Conservation (phyloP, 2,113 vertebrate species). For the Bufo bufo region DNA sequence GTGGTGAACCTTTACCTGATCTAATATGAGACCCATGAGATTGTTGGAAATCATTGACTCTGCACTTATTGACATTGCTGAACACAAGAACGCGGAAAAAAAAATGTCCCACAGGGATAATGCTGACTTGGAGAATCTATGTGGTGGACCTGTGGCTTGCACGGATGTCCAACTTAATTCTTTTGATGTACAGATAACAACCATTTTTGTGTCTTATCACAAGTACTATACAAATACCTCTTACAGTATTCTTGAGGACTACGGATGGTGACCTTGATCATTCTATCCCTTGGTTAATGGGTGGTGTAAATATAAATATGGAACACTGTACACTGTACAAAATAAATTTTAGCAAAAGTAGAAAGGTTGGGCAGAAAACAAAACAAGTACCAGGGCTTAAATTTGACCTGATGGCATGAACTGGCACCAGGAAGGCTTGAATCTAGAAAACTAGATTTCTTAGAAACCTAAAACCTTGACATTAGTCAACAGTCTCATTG, state of each 20-base stretch:
- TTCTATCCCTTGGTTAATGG: too few relatives aligned
- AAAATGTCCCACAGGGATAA: slow-evolving; percentile 63
- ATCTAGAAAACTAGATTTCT: too few relatives aligned
- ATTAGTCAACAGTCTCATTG: too few relatives aligned
- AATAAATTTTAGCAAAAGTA: too few relatives aligned
- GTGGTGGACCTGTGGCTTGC: slow-evolving; percentile 35
- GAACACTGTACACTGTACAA: too few relatives aligned
- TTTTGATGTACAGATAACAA: background rate
- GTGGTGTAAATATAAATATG: too few relatives aligned
- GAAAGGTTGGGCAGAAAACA: too few relatives aligned
- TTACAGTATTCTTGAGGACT: background rate
- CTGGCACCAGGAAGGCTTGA: too few relatives aligned
- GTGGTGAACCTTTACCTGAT: slow-evolving; percentile 72
- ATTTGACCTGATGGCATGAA: too few relatives aligned
- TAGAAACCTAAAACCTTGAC: too few relatives aligned
- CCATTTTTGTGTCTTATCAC: background rate
- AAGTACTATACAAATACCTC: background rate
- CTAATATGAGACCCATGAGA: slow-evolving; percentile 69
- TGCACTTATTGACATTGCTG: slow-evolving; percentile 65
- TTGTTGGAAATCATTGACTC: slow-evolving; percentile 75
- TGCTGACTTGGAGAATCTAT: slow-evolving; percentile 66
- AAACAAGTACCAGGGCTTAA: too few relatives aligned
- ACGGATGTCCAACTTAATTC: background rate
- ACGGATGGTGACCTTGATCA: background rate
- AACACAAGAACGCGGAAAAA: background rate